Evolutionary conservation across 2,888 invertebrate genomes (phyloP), one percentile per base, ranked within the genome.

Genomic region (Stenotaenia linearis): DNA sequence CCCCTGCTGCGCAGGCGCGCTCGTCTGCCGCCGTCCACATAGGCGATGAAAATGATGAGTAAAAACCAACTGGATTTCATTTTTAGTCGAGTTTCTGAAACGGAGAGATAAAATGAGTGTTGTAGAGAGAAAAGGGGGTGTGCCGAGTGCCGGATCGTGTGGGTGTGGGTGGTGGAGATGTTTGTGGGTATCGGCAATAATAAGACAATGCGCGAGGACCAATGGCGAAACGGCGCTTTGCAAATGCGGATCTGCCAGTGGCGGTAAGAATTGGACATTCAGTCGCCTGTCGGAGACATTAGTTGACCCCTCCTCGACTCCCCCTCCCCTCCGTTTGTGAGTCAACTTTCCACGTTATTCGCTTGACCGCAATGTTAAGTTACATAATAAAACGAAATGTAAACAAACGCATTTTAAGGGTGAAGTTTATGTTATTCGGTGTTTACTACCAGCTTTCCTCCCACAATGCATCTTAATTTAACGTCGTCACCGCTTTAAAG

Each of bases 61-160:
- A 69, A n/a, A 28, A 69, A 69, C 69, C 69, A 69, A 23, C 69
- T 69, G 69, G 69, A 69, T n/a, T 69, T 69, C 69, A 69, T 69
- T 10, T 12, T 69, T n/a, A 9, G 12, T 2, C n/a, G 69, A 69
- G n/a, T 69, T 50, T 69, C 69, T 69, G 69, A 28, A 69, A 69
- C 25, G 25, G 25, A n/a, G 69, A 15, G 50, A 18, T 7, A 18
- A 18, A 50, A 18, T n/a, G 18, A 7, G 18, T 18, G 50, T 50
- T 50, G n/a, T 2, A 7, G 25, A 25, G 69, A 25, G 69, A 25
- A 2, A 28, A 69, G 28, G 7, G 50, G 50, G 18, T 50, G 50
- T 6, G 18, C 7, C 18, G 15, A 18, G 50, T 50, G 5, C 15
- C 50, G 50, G 50, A n/a, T 50, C 50, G 18, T 50, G 18, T 12